Percentiles rank a stretch among this genome's conserved stretches.
Evolutionary conservation across 2,797 vertebrate genomes (phyloP).

Genomic region (Clangula hyemalis): DNA sequence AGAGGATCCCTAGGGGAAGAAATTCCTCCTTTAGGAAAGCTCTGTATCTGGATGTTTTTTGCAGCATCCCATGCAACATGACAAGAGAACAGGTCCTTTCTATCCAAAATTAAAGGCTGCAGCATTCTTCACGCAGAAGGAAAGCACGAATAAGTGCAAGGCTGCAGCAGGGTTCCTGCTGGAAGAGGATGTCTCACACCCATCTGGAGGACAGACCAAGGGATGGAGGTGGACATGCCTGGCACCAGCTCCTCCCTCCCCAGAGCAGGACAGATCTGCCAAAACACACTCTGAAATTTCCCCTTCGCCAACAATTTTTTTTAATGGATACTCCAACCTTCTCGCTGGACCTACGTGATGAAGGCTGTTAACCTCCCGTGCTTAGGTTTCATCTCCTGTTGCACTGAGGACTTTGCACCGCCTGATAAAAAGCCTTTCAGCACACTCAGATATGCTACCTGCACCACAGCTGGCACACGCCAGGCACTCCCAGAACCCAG

Average conservation of each 20-base stretch:
- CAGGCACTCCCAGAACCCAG: background rate
- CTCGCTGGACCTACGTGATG: background rate
- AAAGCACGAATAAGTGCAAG: too few relatives aligned
- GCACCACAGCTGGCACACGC: background rate
- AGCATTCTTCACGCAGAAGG: background rate
- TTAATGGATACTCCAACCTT: background rate
- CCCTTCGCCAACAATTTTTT: background rate
- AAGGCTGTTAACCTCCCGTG: background rate
- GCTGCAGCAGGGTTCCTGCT: too few relatives aligned
- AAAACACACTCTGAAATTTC: fast-evolving
- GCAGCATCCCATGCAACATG: background rate
- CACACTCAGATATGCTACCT: fast-evolving
- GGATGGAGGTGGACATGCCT: background rate
- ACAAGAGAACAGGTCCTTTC: background rate
- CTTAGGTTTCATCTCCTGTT: background rate
- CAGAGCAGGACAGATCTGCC: background rate
- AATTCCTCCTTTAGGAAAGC: background rate
- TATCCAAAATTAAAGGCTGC: background rate
- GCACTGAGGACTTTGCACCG: background rate
- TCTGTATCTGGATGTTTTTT: background rate
- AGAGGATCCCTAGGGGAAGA: background rate
- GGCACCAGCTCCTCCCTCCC: background rate
- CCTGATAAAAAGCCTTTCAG: background rate
- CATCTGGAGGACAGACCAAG: background rate
- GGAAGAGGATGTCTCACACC: too few relatives aligned